Percentiles rank a stretch among this genome's conserved stretches.
Evolutionary conservation across 2,888 invertebrate species (phyloP).

Genomic region (Colletes collaris): DNA sequence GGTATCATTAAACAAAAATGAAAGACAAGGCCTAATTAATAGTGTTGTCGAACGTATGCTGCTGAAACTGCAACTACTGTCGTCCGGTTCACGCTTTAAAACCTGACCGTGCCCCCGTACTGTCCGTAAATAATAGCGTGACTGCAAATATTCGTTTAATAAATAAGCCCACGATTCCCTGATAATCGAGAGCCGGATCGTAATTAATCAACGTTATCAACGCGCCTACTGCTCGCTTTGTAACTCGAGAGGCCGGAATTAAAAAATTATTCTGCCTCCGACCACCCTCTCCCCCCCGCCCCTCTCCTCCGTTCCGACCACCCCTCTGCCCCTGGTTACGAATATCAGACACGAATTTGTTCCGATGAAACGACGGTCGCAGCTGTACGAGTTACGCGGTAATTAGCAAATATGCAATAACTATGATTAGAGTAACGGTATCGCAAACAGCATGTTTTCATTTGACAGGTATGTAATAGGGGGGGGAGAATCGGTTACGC

Average conservation of each 20-base stretch:
- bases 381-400: slow-evolving; percentile 21
- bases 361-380: neutral
- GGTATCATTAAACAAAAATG: slow-evolving; percentile 56
- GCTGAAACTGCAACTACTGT: slow-evolving; percentile 14
- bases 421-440: slow-evolving; percentile 70
- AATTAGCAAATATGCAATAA: slow-evolving; percentile 70
- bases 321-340: neutral
- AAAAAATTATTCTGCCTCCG: slow-evolving; percentile 35
- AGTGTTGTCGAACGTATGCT: slow-evolving; percentile 43
- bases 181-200: slow-evolving; percentile 47
- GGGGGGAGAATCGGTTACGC: slow-evolving; percentile 35
- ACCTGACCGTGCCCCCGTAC: neutral
- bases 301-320: neutral
- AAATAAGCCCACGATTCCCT: slow-evolving; percentile 48
- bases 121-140: slow-evolving; percentile 54
- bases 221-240: slow-evolving; percentile 17
- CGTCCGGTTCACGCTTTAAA: slow-evolving; percentile 24
- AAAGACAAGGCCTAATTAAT: slow-evolving; percentile 61
- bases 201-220: slow-evolving; percentile 61
- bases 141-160: slow-evolving; percentile 56
- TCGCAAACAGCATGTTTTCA: slow-evolving; percentile 72
- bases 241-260: slow-evolving; percentile 16
- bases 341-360: slow-evolving; percentile 18
- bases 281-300: no score
- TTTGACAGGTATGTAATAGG: slow-evolving; percentile 67